These are phyloP conservation scores for Gymnodraco acuticeps DNA, from an alignment of 2,797 vertebrate genomes.

Conservation along the genomic window DNA sequence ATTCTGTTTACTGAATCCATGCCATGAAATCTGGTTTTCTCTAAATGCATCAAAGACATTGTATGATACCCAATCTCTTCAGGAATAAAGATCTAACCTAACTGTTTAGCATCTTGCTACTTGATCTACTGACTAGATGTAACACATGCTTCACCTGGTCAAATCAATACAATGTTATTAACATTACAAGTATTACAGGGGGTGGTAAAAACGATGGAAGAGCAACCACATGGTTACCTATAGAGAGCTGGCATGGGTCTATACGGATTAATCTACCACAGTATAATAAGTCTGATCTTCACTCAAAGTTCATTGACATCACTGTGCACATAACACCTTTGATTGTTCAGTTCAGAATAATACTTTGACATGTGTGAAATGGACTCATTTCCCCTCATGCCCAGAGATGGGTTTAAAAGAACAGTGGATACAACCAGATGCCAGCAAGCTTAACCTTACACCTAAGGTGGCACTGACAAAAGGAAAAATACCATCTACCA, in stretches of 20 bases:
- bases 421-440: neutral
- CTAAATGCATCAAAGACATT: slow-evolving; percentile 78
- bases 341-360: slow-evolving; percentile 1
- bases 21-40: slow-evolving; percentile 79
- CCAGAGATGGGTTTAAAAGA: neutral
- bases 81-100: slow-evolving; percentile 83
- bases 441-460: neutral
- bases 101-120: slow-evolving; percentile 70
- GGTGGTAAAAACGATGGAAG: slow-evolving; percentile 36
- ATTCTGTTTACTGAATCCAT: slow-evolving; percentile 76
- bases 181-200: slow-evolving; percentile 20
- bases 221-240: neutral
- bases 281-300: neutral
- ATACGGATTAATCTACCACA: neutral
- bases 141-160: slow-evolving; percentile 44
- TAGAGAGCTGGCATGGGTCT: slow-evolving; percentile 7
- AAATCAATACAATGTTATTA: slow-evolving; percentile 32
- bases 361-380: neutral
- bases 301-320: slow-evolving; percentile 17
- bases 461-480: neutral
- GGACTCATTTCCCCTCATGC: neutral
- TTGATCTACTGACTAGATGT: slow-evolving; percentile 55
- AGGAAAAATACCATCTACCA: neutral
- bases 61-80: slow-evolving; percentile 81
- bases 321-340: slow-evolving; percentile 7